Percentiles rank a stretch among this genome's conserved stretches.
These are phyloP conservation scores for Drosophila willistoni DNA, from an alignment of 1,140 invertebrate genomes.

Conservation along the genomic window DNA sequence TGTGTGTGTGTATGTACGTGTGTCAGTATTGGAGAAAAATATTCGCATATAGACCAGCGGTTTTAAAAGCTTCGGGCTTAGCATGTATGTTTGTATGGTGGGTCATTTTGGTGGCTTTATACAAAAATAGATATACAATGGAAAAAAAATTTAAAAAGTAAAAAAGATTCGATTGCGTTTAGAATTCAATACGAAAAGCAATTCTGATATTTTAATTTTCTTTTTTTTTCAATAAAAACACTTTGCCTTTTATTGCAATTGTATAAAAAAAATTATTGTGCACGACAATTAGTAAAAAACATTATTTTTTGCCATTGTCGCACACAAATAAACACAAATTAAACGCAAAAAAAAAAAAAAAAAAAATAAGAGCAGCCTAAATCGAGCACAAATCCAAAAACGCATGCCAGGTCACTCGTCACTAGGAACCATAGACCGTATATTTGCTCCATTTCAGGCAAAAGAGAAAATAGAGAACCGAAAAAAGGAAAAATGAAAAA, in stretches of 20 bases:
- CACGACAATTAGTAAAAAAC: background rate
- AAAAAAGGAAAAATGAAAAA: background rate
- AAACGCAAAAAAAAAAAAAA: constrained; percentile 23
- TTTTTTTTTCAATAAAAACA: background rate
- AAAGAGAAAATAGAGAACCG: background rate
- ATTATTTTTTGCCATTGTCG: constrained; percentile 7
- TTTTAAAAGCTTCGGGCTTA: constrained; percentile 12
- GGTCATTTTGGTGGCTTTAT: background rate
- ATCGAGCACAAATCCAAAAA: constrained; percentile 50
- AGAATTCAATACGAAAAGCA: background rate
- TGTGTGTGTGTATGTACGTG: constrained; percentile 12
- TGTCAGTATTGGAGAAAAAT: constrained; percentile 1
- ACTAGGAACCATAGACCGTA: constrained; percentile 3
- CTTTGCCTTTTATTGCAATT: background rate
- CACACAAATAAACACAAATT: background rate
- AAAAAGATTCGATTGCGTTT: background rate
- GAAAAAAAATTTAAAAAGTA: background rate
- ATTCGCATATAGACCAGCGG: constrained; percentile 11
- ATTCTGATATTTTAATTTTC: background rate
- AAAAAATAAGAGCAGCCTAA: constrained; percentile 41
- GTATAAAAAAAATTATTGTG: background rate
- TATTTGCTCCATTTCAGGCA: constrained; percentile 1
- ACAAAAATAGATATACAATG: background rate
- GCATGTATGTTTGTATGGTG: background rate
- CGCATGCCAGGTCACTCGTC: constrained; percentile 54